These are phyloP conservation scores for Neodiprion fabricii DNA, from an alignment of 1,140 invertebrate genomes.

Conservation along the genomic window DNA sequence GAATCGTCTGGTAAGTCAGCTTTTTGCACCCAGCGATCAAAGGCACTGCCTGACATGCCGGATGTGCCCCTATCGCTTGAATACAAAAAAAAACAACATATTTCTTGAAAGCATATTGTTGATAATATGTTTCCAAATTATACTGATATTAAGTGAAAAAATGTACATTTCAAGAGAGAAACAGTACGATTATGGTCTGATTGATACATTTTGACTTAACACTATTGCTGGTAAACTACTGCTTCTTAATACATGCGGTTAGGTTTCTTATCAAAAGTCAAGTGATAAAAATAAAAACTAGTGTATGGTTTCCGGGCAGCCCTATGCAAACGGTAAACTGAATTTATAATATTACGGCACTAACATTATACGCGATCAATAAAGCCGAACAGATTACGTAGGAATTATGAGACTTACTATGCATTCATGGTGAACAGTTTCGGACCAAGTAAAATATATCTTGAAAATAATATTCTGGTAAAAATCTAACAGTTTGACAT, in stretches of 20 bases:
- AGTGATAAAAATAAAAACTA: neutral
- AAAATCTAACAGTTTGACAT: neutral
- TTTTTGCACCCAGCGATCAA: slow-evolving; percentile 47
- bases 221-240: too few relatives aligned
- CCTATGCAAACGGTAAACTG: neutral
- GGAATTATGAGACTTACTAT: neutral
- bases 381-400: too few relatives aligned
- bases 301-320: neutral
- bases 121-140: too few relatives aligned
- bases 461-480: neutral
- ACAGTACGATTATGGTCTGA: too few relatives aligned
- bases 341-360: neutral
- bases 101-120: too few relatives aligned
- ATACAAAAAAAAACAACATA: neutral
- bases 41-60: slow-evolving; percentile 44
- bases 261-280: neutral
- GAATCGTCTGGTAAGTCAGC: slow-evolving; percentile 44
- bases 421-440: neutral
- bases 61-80: slow-evolving; percentile 38
- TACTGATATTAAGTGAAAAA: too few relatives aligned
- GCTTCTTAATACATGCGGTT: too few relatives aligned
- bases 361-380: too few relatives aligned
- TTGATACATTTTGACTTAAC: too few relatives aligned
- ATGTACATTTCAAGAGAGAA: too few relatives aligned
- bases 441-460: neutral